Percentiles rank a stretch among this genome's conserved stretches.
These are phyloP conservation scores for Bombus superbus DNA, from an alignment of 1,140 invertebrate genomes.

Conservation along the genomic window DNA sequence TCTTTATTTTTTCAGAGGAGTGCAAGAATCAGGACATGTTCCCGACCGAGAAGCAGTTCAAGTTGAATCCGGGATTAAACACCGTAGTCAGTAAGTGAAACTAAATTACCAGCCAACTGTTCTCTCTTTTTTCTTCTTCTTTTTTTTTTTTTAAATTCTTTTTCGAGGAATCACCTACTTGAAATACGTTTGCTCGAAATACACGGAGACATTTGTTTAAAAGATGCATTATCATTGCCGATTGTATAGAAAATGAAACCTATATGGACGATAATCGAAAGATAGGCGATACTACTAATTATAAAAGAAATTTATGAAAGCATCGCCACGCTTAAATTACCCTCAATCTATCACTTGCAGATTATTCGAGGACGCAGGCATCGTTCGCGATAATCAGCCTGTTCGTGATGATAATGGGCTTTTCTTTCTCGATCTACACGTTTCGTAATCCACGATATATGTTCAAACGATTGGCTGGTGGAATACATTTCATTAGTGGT, in stretches of 20 bases:
- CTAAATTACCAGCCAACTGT: background rate
- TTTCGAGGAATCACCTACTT: background rate
- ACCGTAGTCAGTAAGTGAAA: constrained; percentile 84
- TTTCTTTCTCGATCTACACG: constrained; percentile 92
- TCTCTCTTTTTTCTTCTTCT: background rate
- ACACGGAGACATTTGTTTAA: background rate
- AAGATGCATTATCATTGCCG: background rate
- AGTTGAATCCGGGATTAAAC: constrained; percentile 83
- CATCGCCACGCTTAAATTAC: too few relatives aligned
- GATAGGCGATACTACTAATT: too few relatives aligned
- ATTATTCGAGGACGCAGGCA: constrained; percentile 91
- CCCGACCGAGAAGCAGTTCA: constrained; percentile 82
- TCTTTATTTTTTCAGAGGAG: constrained; percentile 79
- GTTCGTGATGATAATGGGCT: constrained; percentile 91
- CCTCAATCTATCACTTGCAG: constrained; percentile 82
- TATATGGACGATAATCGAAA: background rate
- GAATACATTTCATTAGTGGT: constrained; percentile 93
- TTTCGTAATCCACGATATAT: constrained; percentile 94
- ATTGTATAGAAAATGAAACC: background rate
- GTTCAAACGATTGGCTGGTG: constrained; percentile 93
- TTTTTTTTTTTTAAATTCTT: background rate
- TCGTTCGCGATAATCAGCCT: constrained; percentile 93
- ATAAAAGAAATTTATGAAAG: too few relatives aligned
- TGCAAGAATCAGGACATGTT: constrained; percentile 86
- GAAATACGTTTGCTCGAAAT: background rate